phyloP scores from a whole-genome alignment of 2,888 invertebrate genomes.

The Plebejus argus region DNA sequence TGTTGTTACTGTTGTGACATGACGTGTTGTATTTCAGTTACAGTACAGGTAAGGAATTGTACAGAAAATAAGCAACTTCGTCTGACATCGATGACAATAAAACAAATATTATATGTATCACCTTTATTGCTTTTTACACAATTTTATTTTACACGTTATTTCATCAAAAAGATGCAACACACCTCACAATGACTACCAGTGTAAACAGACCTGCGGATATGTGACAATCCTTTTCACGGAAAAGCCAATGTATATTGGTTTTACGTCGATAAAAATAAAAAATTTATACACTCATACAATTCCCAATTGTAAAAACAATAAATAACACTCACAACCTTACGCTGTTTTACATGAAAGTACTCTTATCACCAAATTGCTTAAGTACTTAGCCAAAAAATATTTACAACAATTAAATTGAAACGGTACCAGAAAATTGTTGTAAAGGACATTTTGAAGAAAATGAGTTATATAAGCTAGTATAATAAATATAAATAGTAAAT shows the following conservation, averaged over 20 bases:
- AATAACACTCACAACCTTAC: constrained; percentile 17
- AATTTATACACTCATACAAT: not conserved
- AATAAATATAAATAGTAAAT: no score
- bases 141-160: not conserved
- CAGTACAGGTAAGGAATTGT: not conserved
- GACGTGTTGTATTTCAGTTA: no score
- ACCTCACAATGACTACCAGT: not conserved
- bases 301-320: constrained; percentile 13
- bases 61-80: not conserved
- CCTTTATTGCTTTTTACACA: constrained; percentile 5
- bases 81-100: not conserved
- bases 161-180: constrained; percentile 6
- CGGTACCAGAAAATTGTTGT: no score
- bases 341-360: not conserved
- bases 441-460: no score
- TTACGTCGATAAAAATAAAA: not conserved
- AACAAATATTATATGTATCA: not conserved
- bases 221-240: not conserved
- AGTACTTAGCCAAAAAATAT: constrained; percentile 18
- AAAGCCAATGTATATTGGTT: not conserved
- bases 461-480: no score
- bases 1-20: no score
- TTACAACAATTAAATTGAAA: not conserved
- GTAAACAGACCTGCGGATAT: not conserved
- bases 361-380: not conserved